Evolutionary conservation across 2,888 invertebrate species (phyloP), one percentile per base, ranked within the genome.

Genomic region (Saturnia japonica): DNA sequence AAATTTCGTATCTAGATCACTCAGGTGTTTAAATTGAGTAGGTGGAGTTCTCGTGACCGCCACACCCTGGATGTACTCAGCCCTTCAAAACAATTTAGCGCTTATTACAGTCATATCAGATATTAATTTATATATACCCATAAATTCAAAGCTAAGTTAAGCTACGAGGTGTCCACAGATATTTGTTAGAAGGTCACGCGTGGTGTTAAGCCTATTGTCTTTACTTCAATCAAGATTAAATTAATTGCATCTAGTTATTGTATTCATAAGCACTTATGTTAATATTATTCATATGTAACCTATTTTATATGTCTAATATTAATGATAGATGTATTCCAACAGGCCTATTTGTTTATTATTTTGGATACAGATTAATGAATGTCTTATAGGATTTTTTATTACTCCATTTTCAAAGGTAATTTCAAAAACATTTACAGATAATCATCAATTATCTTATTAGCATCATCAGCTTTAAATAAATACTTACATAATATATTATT

Each of bases 21-120:
- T 76, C 74, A 75, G 72, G 80, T 77, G 71, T 64, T 68, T 71
- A 71, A 68, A 68, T 51, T 25, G 68, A 68, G 62, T 76, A 77
- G 78, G 74, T 79, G 80, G 80, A 79, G 80, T 77, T 82, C 81
- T 89, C 93, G 93, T 92, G 93, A 90, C 84, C 81, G 91, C 89
- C 93, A 86, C 92, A 81, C 92, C 93, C 88, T 84, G 81, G 80
- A 84, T 85, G 82, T 82, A 78, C 78, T 75, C 80, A 81, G 88
- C 88, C 89, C 90, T 90, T 90, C 86, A 84, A 83, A 85, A 85
- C 82, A 87, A 89, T 88, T 89, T 86, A 84, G 79, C 82, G 84
- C 82, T 82, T 84, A 86, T 88, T 86, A 85, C 78, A 82, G 83
- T 85, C 84, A 87, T 83, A 86, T 85, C 88, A 85, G 89, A 91